Percentiles rank a stretch among this genome's conserved stretches.
Conservation (phyloP, 2,113 vertebrate genomes). For the Thalassarche chlororhynchos region DNA sequence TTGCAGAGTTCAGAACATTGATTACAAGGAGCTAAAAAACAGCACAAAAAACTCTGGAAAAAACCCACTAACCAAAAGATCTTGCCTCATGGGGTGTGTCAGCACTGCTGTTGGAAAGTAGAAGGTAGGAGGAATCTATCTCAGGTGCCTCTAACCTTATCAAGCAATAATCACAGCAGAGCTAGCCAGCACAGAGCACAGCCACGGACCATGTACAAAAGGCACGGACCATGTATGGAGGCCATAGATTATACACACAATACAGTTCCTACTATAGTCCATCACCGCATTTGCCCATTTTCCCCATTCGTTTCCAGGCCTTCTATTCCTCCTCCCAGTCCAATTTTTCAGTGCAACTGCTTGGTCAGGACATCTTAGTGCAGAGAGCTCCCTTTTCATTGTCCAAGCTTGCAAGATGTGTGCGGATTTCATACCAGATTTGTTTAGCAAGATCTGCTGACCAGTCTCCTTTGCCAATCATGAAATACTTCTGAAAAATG, state of each 20-base stretch:
- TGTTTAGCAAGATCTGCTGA: background rate
- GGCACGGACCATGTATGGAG: background rate
- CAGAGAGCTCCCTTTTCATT: background rate
- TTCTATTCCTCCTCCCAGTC: background rate
- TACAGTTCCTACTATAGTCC: background rate
- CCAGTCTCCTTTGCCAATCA: background rate
- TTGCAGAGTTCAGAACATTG: background rate
- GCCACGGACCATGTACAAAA: background rate
- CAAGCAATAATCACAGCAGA: background rate
- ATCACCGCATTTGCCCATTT: background rate
- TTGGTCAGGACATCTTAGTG: background rate
- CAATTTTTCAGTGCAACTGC: background rate
- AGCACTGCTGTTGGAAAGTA: background rate
- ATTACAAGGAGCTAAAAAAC: background rate
- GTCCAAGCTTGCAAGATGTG: background rate
- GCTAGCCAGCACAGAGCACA: background rate
- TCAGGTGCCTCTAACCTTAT: background rate
- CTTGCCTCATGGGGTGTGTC: background rate
- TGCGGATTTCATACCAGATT: background rate
- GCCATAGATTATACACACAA: background rate
- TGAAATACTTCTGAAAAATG: background rate
- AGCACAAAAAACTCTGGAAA: background rate
- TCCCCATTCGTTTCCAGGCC: background rate
- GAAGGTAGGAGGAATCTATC: background rate
- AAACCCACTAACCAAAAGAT: background rate